phyloP scores from a whole-genome alignment of 2,797 vertebrate species.

The Sandelia bainsii region DNA sequence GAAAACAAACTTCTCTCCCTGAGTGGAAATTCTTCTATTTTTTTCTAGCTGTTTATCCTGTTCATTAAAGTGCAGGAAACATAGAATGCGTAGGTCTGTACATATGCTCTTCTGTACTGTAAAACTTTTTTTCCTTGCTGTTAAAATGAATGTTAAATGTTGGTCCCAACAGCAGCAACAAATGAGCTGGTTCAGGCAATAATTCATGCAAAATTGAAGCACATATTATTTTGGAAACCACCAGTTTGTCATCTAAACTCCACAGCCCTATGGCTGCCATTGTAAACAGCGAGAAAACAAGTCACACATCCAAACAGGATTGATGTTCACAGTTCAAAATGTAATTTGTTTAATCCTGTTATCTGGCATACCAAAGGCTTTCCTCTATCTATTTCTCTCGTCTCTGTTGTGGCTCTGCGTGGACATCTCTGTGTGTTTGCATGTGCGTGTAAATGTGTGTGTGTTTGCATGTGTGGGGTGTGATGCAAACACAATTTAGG shows the following conservation, averaged over 20 bases:
- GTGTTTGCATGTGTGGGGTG: constrained; percentile 24
- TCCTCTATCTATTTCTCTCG: constrained; percentile 57
- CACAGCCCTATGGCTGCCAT: constrained; percentile 7
- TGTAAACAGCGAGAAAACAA: constrained; percentile 49
- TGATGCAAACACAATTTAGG: constrained; percentile 30
- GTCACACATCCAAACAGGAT: constrained; percentile 66
- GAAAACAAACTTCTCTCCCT: no score
- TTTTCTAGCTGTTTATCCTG: neutral
- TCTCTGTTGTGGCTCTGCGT: constrained; percentile 33
- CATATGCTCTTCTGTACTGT: neutral
- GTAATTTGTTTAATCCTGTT: constrained; percentile 82
- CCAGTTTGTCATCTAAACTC: constrained; percentile 35
- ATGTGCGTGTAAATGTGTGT: constrained; percentile 3
- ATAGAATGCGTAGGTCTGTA: neutral
- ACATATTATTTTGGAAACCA: constrained; percentile 38
- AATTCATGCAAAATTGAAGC: constrained; percentile 12
- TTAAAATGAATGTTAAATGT: constrained; percentile 21
- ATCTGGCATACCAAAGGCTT: constrained; percentile 66
- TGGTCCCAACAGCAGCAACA: neutral
- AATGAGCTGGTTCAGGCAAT: no score
- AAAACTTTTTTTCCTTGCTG: neutral
- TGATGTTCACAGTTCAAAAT: constrained; percentile 76
- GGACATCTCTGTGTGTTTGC: constrained; percentile 26
- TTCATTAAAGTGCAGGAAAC: neutral
- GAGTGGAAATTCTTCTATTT: no score